Base-by-base conservation (phyloP, 2,797 vertebrate genomes). In the Sebastes baramenuke region DNA sequence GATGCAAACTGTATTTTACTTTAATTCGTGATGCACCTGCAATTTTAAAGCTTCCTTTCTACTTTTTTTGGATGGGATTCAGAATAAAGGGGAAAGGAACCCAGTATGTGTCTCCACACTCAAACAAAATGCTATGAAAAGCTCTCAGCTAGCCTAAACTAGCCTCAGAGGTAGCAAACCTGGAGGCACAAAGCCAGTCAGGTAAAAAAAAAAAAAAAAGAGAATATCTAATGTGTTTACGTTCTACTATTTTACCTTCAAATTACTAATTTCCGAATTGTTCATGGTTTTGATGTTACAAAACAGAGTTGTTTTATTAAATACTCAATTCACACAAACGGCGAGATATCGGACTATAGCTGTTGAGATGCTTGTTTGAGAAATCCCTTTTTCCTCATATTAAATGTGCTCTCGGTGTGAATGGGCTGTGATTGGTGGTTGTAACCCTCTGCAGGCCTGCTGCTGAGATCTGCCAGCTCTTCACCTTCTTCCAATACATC, bases 401-500 rank as follows among this genome's bases (percentile, higher is more conserved):
- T 2, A 24, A 56, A 62, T 36, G 9, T 2, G 13, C 30, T 27
- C 14, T 38, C 42, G 0, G 30, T 70, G 62, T 59, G 73, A 84
- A 82, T 77, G 54, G 20, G 75, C 71, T 46, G 64, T 67, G 80
- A 72, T 66, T 75, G 72, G 54, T 72, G 62, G 42, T 46, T 80
- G 73, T 84, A 85, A 87, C 83, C 81, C 69, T 56, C 32, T 42
- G 77, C 79, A 49, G 80, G 32, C 29, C 56, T 75, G 62, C 67
- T 42, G 71, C 83, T 61, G 72, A 81, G 67, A 75, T 64, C 80
- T 81, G 87, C 80, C 91, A 89, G 70, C 75, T 77, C 56, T 6
- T 79, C 69, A 54, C 69, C 78, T 82, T 60, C 34, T 49, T 73
- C 75, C 81, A 71, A 91, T 93, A 85, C 64, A 88, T 93, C 90